Conservation (phyloP, 2,113 vertebrate genomes). For the Tinamus guttatus region DNA sequence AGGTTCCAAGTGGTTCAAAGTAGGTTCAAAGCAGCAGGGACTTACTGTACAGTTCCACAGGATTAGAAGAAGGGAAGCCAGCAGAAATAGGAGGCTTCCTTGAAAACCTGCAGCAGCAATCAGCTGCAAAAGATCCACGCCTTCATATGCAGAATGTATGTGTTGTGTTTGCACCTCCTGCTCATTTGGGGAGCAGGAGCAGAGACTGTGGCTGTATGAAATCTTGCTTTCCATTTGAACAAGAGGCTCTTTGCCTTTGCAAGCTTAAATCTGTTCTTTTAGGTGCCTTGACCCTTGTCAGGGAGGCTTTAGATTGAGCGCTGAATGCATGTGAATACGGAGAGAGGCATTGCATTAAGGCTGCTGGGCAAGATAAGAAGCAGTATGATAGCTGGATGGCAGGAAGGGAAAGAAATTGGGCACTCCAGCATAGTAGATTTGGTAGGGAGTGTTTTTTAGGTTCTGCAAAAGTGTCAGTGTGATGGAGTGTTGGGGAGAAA, state of each 20-base stretch:
- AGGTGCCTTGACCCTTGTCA: neutral
- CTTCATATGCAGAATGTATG: fast-evolving
- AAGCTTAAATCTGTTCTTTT: neutral
- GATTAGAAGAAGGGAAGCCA: neutral
- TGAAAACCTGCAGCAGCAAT: neutral
- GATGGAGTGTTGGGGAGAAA: neutral
- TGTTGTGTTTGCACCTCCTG: neutral
- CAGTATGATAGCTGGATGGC: neutral
- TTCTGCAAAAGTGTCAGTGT: neutral
- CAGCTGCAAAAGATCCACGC: neutral
- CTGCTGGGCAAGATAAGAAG: neutral
- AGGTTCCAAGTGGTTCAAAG: too few species aligned
- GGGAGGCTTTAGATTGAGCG: neutral
- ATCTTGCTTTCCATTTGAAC: neutral
- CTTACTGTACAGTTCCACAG: neutral
- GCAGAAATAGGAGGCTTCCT: neutral
- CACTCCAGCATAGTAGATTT: neutral
- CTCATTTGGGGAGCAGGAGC: neutral
- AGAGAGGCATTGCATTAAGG: neutral
- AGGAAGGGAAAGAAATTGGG: neutral
- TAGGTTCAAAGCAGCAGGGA: neutral
- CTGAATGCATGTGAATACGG: neutral
- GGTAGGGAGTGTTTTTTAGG: neutral
- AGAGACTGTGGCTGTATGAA: neutral
- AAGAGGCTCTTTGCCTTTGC: neutral